Base-by-base conservation (phyloP, 1,140 invertebrate genomes). In the Aphelinus certus region DNA sequence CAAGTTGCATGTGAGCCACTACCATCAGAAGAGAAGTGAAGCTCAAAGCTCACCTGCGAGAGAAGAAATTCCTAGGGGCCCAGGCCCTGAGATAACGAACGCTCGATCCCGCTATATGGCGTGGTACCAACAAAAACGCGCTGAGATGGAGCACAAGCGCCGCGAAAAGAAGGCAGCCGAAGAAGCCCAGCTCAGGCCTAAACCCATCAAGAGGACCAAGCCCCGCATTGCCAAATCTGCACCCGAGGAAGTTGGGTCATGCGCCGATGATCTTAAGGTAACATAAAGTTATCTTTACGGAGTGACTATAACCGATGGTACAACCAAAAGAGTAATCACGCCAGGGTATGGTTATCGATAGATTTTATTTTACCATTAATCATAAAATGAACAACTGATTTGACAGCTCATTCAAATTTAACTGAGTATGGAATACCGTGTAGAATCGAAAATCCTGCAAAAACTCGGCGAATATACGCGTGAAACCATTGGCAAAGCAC, bases 81-180 rank as follows among this genome's bases (percentile, higher is more conserved):
- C 79, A 76, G 79, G 76, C 53, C 75, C 5, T 61, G 81, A 48
- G 71, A 79, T 53, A 65, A 73, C 48, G 65, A 81, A 84, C 66
- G 75, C 83, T 42, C 85, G 83, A 73, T 88, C 89, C 7, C 83
- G 89, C 42, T 90, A 90, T 71, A 90, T 90, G 89, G 88, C 88
- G 3, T 90, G 89, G 89, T 90, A 90, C 77, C 88, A 89, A 45
- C 82, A 85, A 5, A 87, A 85, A 3, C 78, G 83, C 1, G 82
- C 86, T 48, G 84, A 86, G 61, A 79, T 82, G 76, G 85, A 87
- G 71, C 79, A 76, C 48, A 86, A 80, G 56, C 80, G 81, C 9
- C 69, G 75, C 1, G 83, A 86, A 26, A 74, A 69, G 57, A 85
- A 78, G 56, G 79, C 82, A 42, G 76, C 77, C 4, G 83, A 83